Evolutionary conservation across 2,888 invertebrate genomes (phyloP).

Genomic region (Dryomyza anilis): DNA sequence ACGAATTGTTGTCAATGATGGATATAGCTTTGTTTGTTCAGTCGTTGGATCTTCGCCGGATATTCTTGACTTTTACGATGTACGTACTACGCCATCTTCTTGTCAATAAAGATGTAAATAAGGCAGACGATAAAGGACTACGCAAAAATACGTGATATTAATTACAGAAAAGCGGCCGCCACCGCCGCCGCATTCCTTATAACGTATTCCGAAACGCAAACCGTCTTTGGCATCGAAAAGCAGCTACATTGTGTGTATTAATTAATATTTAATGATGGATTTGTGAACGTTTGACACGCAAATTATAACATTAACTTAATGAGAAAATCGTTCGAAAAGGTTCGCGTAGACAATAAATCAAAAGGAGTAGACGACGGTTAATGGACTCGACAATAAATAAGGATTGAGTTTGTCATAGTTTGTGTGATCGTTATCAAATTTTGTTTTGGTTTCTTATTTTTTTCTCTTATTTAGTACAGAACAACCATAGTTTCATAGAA

Average conservation of each 20-base stretch:
- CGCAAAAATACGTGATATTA: neutral
- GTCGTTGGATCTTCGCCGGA: conserved; percentile 2
- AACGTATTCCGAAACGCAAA: neutral
- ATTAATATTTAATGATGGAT: conserved; percentile 14
- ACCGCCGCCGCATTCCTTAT: neutral
- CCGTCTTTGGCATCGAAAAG: too few relatives aligned
- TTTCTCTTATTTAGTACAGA: too few relatives aligned
- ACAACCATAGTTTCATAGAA: too few relatives aligned
- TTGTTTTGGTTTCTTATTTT: too few relatives aligned
- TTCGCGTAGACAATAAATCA: neutral
- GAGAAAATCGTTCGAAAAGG: neutral
- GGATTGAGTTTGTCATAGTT: too few relatives aligned
- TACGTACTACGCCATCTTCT: neutral
- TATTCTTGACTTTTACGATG: neutral
- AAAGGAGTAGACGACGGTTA: too few relatives aligned
- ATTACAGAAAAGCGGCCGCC: neutral
- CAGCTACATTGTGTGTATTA: neutral
- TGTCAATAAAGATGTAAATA: conserved; percentile 18
- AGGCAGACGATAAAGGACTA: neutral
- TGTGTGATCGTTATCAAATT: too few relatives aligned
- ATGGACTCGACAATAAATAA: too few relatives aligned
- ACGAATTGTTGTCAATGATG: conserved; percentile 23
- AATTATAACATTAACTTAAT: neutral
- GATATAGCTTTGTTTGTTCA: conserved; percentile 24
- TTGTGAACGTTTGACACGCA: conserved; percentile 14